These are phyloP conservation scores for Aradophagus sp. DNA, from an alignment of 1,140 invertebrate genomes.

Conservation along the genomic window DNA sequence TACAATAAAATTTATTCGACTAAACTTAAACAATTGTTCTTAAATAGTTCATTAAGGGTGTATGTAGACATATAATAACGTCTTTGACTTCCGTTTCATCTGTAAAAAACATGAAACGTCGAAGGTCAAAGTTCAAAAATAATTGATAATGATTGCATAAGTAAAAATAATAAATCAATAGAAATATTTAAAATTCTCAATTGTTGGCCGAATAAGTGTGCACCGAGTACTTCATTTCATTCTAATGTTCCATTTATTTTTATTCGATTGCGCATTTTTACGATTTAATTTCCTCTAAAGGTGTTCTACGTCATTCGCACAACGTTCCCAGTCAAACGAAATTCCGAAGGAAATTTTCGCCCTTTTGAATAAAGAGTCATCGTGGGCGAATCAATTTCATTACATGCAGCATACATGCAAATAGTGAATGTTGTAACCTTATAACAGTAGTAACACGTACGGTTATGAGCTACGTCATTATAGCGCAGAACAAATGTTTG, in stretches of 20 bases:
- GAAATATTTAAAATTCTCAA: no score
- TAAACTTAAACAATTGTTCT: no score
- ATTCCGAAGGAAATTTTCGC: slow-evolving; percentile 29
- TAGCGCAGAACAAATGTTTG: slow-evolving; percentile 19
- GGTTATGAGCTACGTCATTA: slow-evolving; percentile 23
- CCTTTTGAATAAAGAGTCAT: slow-evolving; percentile 24
- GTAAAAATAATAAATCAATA: no score
- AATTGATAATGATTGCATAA: no score
- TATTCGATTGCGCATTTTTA: slow-evolving; percentile 22
- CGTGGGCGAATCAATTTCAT: slow-evolving; percentile 42
- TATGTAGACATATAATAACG: no score
- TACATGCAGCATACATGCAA: slow-evolving; percentile 15
- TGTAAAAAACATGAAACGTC: no score
- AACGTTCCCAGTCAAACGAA: slow-evolving; percentile 39
- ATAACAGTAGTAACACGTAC: not conserved
- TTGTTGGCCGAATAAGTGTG: no score
- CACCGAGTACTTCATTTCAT: slow-evolving; percentile 3
- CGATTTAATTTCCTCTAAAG: slow-evolving; percentile 26
- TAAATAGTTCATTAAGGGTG: no score
- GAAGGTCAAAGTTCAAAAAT: no score
- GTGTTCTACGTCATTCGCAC: slow-evolving; percentile 28
- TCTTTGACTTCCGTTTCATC: no score
- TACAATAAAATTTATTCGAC: no score
- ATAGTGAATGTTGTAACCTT: slow-evolving; percentile 24
- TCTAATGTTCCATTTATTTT: slow-evolving; percentile 19